Evolutionary conservation across 2,113 vertebrate genomes (phyloP), one percentile per base, ranked within the genome.

Genomic region (Actinemys pallida): DNA sequence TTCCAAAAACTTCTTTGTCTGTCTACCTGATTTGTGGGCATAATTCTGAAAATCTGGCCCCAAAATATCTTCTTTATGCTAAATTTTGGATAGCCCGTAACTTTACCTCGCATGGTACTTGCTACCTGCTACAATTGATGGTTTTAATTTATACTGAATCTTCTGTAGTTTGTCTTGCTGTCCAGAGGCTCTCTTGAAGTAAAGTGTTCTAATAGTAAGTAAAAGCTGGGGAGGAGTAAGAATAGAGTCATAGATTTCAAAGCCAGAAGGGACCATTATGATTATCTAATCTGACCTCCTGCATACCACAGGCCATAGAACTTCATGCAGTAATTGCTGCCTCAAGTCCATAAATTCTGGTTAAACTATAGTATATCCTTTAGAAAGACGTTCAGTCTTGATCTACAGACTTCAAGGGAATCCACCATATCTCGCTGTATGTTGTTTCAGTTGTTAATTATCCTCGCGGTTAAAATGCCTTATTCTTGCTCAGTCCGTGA

Each of bases 71-170:
- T 81, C 59, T n/a, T 83, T 91, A 31, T 89, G 0, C 62, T 45
- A 12, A 78, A 78, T 72, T 13, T 95, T 29, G 57, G 22, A 31
- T 31, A 83, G 29, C 24, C 82, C 13, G 72, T 78, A 47, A 78
- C 10, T 93, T 87, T 72, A 69, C 35, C 0, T 14, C 0, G 0
- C 75, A 31, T 27, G 0, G 1, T 16, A 86, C 0, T 19, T 90
- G 29, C 29, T 93, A 12, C 9, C 13, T 87, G 91, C 88, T 92
- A 62, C 6, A 16, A 2, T 50, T 86, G 57, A 7, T 82, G 47
- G 39, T 27, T 89, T 92, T 85, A 29, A n/a, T 12, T 7, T n/a
- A 39, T 76, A 45, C 8, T 49, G 0, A 27, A 52, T 62, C 76
- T 22, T 27, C 1, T 82, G 25, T 78, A 56, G 22, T 45, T 76